A percentile compares a stretch with the other conserved stretches of the same genome.
These are phyloP conservation scores for Calephelis virginiensis DNA, from an alignment of 1,140 invertebrate species.

Conservation along the genomic window DNA sequence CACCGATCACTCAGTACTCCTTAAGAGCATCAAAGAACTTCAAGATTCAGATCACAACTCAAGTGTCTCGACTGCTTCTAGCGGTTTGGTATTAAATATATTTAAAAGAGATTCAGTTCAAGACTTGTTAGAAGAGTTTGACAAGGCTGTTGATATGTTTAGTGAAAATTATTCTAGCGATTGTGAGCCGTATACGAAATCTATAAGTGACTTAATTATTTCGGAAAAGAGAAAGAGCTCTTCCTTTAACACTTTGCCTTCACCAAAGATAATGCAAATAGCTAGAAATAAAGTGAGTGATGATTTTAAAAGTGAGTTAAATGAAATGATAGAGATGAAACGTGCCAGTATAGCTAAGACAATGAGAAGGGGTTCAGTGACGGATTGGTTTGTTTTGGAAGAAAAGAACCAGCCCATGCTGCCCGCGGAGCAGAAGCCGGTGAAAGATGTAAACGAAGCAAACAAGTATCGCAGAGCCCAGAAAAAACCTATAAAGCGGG, in stretches of 20 bases:
- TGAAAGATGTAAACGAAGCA: conserved; percentile 29
- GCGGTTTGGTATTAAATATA: conserved; percentile 50
- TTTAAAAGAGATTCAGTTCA: conserved; percentile 58
- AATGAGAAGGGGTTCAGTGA: conserved; percentile 58
- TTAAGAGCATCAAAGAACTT: conserved; percentile 61
- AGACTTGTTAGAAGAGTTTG: conserved; percentile 61
- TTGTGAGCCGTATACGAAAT: conserved; percentile 63
- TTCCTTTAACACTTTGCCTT: conserved; percentile 56
- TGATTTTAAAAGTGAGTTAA: conserved; percentile 60
- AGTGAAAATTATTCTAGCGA: conserved; percentile 70
- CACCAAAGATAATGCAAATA: conserved; percentile 62
- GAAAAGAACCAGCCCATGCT: conserved; percentile 36
- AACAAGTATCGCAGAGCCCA: conserved; percentile 59
- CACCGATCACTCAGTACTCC: conserved; percentile 52
- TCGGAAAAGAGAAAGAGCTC: conserved; percentile 56
- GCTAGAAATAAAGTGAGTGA: conserved; percentile 56
- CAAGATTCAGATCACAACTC: conserved; percentile 55
- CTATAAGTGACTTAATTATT: conserved; percentile 33
- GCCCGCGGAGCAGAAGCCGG: conserved; percentile 16
- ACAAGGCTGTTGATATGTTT: conserved; percentile 63
- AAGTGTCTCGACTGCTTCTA: conserved; percentile 46
- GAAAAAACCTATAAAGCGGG: conserved; percentile 58
- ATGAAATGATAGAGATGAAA: conserved; percentile 45
- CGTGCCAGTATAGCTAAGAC: conserved; percentile 34
- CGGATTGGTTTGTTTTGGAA: conserved; percentile 69